These are phyloP conservation scores for Ariopsis seemanni DNA, from an alignment of 2,113 vertebrate genomes.

Conservation along the genomic window DNA sequence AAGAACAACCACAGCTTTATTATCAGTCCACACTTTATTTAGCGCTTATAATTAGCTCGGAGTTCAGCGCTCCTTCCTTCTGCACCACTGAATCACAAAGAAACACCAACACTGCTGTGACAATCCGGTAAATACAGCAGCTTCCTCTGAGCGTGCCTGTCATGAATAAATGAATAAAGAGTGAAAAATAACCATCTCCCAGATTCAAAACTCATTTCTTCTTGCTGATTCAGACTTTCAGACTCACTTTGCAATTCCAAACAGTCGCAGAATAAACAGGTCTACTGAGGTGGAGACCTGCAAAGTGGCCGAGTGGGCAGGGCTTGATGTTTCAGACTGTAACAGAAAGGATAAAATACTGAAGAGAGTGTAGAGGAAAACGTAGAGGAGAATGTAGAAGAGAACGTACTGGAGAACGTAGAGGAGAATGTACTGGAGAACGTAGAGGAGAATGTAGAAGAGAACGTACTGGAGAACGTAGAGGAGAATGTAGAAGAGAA, in stretches of 20 bases:
- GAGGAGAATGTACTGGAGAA: too few species aligned
- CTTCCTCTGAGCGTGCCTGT: conserved; percentile 6
- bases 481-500: too few species aligned
- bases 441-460: too few species aligned
- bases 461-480: too few species aligned
- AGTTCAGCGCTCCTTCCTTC: background rate
- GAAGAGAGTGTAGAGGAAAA: background rate
- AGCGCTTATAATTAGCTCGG: background rate
- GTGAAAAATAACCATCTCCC: conserved; percentile 28
- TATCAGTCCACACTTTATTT: background rate
- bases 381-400: too few species aligned
- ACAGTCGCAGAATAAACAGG: conserved; percentile 1
- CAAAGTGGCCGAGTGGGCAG: background rate
- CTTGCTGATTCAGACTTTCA: conserved; percentile 31
- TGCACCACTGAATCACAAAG: background rate
- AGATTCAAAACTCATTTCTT: conserved; percentile 7
- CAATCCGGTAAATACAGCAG: background rate
- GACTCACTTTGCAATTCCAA: conserved; percentile 19
- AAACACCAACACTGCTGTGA: background rate
- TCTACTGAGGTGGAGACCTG: background rate
- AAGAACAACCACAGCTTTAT: background rate
- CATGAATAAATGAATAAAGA: conserved; percentile 42
- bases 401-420: too few species aligned
- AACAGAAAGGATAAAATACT: too few species aligned
- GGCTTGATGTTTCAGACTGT: background rate